Base-by-base conservation (phyloP, 2,888 invertebrate species). In the Stegana nigrithorax region DNA sequence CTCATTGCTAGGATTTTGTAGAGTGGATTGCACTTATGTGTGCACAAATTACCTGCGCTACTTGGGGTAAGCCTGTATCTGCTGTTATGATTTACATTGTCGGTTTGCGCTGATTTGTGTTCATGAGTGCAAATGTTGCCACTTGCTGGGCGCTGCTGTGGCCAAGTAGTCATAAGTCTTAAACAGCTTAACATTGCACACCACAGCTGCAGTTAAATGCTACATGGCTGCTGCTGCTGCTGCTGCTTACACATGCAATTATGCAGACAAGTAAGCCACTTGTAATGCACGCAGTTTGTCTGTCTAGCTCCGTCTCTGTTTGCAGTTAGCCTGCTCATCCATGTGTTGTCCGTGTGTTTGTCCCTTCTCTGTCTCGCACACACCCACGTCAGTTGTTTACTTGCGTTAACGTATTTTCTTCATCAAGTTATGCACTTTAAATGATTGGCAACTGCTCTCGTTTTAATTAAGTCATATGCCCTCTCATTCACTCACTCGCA, bases 381-480 rank as follows among this genome's bases (percentile, higher is more conserved):
- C n/a, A n/a, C n/a, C 45, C 21, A 17, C 23, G 23, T 2, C 10
- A 39, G 7, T 25, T 2, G n/a, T 3, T 44, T 47, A 47, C 47
- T 12, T 32, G 32, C 5, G 10, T 32, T n/a, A 47, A 47, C 8
- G n/a, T n/a, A 39, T 39, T 45, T 27, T 27, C 51, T 29, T 53
- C n/a, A 17, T 8, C 25, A 67, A 58, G 65, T 67, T 64, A 72
- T 68, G 66, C n/a, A n/a, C n/a, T n/a, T n/a, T n/a, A n/a, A n/a
- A n/a, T n/a, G n/a, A n/a, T 69, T 14, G 14, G 21, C 62, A 66
- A 65, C 64, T 63, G 69, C 67, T 68, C 65, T 72, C 73, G 67
- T 63, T 76, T 76, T 69, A 76, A 76, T 75, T 70, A 69, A 70
- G 42, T 63, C 27, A 27, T n/a, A n/a, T n/a, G n/a, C 57, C 59